phyloP scores from a whole-genome alignment of 2,797 vertebrate species.

The Sparidentex hasta region DNA sequence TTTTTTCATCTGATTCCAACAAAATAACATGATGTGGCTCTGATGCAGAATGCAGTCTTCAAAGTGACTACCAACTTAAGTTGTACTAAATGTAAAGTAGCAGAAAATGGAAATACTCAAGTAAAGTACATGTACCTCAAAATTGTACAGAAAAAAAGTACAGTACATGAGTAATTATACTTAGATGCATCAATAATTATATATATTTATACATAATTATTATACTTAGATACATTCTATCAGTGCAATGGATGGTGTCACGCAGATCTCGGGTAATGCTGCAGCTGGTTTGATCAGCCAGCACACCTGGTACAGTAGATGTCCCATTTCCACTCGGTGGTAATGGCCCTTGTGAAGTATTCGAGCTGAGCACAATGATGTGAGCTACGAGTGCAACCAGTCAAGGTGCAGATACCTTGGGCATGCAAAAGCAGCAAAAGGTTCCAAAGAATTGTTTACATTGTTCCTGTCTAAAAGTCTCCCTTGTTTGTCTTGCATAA shows the following conservation, averaged over 20 bases:
- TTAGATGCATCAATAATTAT: no score
- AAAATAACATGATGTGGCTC: no score
- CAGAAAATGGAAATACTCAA: no score
- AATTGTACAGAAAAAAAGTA: no score
- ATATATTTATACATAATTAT: no score
- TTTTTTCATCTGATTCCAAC: no score
- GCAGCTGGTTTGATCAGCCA: not conserved
- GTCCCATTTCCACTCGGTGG: not conserved
- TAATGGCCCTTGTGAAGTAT: not conserved
- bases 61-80: no score
- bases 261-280: not conserved
- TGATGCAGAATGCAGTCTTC: no score
- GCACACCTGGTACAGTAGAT: not conserved
- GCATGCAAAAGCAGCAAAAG: not conserved
- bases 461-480: not conserved
- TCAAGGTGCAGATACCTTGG: not conserved
- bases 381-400: not conserved
- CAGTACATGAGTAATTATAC: no score
- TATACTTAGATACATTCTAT: no score
- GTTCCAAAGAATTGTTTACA: not conserved
- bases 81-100: no score
- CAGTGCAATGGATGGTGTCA: not conserved
- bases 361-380: not conserved
- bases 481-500: not conserved
- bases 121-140: no score